These are phyloP conservation scores for Phodopus roborovskii DNA, from an alignment of 2,113 vertebrate genomes.

Conservation along the genomic window DNA sequence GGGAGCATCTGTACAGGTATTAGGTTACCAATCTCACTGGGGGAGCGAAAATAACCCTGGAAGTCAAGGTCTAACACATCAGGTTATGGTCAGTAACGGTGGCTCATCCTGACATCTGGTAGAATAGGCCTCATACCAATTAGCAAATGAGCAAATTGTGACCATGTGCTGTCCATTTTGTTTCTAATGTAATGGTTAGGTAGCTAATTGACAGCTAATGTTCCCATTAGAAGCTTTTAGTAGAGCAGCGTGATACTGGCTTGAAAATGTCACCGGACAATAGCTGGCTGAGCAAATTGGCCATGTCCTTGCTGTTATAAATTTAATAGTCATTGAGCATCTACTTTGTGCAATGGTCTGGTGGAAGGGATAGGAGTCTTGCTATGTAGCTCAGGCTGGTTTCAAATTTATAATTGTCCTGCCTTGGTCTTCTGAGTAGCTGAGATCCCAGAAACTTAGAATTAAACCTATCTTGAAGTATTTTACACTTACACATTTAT, in stretches of 20 bases:
- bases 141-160: conserved; percentile 62
- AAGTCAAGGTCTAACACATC: conserved; percentile 49
- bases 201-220: conserved; percentile 62
- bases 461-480: not conserved
- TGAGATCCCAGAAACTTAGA: not conserved
- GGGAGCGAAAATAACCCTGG: conserved; percentile 25
- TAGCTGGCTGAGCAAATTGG: conserved; percentile 41
- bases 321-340: conserved; percentile 42
- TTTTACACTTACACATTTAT: not conserved
- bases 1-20: not conserved
- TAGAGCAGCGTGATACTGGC: conserved; percentile 48
- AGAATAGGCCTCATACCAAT: conserved; percentile 48
- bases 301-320: conserved; percentile 56
- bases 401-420: not conserved
- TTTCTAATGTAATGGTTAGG: conserved; percentile 58
- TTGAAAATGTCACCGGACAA: conserved; percentile 50
- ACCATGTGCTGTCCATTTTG: conserved; percentile 59
- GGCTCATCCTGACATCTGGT: conserved; percentile 61
- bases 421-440: not conserved
- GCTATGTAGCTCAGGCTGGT: not conserved
- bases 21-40: not conserved
- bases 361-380: not conserved
- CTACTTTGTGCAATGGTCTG: conserved; percentile 14
- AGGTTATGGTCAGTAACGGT: conserved; percentile 4
- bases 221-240: conserved; percentile 67